These are phyloP conservation scores for Urocolius indicus DNA, from an alignment of 2,113 vertebrate species.

Conservation along the genomic window DNA sequence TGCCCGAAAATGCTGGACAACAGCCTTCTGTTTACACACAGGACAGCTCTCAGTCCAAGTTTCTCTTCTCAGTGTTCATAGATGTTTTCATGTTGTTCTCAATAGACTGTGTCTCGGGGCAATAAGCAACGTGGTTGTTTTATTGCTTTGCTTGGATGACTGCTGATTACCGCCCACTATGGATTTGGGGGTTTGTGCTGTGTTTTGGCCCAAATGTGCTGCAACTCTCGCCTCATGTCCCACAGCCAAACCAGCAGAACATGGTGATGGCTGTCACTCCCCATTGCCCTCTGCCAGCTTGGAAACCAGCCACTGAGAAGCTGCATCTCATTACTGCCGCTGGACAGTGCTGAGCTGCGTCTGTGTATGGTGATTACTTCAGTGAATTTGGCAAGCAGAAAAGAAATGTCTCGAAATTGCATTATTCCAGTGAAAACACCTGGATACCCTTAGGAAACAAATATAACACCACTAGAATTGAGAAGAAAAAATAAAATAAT, in stretches of 20 bases:
- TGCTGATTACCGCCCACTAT: neutral
- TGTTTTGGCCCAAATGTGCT: neutral
- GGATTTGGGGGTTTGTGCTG: neutral
- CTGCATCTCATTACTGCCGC: neutral
- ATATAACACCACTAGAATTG: neutral
- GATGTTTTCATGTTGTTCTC: neutral
- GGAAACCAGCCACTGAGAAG: neutral
- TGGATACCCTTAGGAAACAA: conserved; percentile 40
- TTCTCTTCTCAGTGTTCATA: neutral
- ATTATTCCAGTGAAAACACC: conserved; percentile 29
- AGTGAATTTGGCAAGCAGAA: neutral
- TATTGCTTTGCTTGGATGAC: neutral
- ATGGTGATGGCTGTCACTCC: neutral
- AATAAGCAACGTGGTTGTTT: neutral
- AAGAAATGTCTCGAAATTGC: neutral
- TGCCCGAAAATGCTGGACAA: neutral
- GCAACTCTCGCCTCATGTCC: neutral
- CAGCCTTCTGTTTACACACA: neutral
- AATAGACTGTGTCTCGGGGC: neutral
- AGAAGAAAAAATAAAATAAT: neutral
- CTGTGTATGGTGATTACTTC: neutral
- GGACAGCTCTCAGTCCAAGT: neutral
- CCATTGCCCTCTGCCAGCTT: neutral
- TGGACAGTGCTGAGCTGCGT: neutral
- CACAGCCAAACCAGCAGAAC: neutral